These are phyloP conservation scores for Tachina fera DNA, from an alignment of 2,888 invertebrate genomes.

Conservation along the genomic window DNA sequence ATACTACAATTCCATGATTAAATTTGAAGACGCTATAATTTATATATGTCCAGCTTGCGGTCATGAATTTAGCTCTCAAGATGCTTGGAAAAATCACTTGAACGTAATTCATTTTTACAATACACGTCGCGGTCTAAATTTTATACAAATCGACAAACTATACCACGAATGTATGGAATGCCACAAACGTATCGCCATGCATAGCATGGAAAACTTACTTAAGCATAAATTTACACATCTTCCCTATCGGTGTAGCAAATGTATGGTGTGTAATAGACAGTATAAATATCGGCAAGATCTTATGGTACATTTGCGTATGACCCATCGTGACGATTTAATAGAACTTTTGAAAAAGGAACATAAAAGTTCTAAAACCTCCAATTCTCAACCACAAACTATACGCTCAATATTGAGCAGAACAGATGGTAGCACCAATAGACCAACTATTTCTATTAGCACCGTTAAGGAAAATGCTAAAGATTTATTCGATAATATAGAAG, in stretches of 20 bases:
- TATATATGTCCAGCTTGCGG: slow-evolving; percentile 80
- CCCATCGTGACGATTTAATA: slow-evolving; percentile 77
- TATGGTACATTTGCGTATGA: slow-evolving; percentile 79
- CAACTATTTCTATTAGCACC: slow-evolving; percentile 68
- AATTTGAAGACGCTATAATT: slow-evolving; percentile 79
- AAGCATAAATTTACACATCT: slow-evolving; percentile 80
- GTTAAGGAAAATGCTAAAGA: slow-evolving; percentile 73
- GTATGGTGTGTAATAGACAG: slow-evolving; percentile 78
- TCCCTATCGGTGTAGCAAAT: slow-evolving; percentile 79
- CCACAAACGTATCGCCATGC: slow-evolving; percentile 80
- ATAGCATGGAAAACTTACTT: slow-evolving; percentile 79
- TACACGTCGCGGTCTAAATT: slow-evolving; percentile 78
- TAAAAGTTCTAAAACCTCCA: slow-evolving; percentile 47
- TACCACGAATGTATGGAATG: slow-evolving; percentile 79
- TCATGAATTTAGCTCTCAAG: slow-evolving; percentile 77
- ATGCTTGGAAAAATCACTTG: slow-evolving; percentile 79
- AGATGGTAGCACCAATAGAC: slow-evolving; percentile 6
- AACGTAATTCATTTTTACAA: slow-evolving; percentile 78
- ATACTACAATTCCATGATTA: slow-evolving; percentile 74
- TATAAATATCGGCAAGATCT: slow-evolving; percentile 80
- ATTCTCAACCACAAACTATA: slow-evolving; percentile 55
- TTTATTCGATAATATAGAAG: slow-evolving; percentile 74
- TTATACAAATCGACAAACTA: slow-evolving; percentile 78
- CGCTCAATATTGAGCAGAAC: slow-evolving; percentile 59
- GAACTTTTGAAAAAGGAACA: slow-evolving; percentile 60